These are phyloP conservation scores for Acheta domesticus DNA, from an alignment of 2,888 invertebrate genomes.

Conservation along the genomic window DNA sequence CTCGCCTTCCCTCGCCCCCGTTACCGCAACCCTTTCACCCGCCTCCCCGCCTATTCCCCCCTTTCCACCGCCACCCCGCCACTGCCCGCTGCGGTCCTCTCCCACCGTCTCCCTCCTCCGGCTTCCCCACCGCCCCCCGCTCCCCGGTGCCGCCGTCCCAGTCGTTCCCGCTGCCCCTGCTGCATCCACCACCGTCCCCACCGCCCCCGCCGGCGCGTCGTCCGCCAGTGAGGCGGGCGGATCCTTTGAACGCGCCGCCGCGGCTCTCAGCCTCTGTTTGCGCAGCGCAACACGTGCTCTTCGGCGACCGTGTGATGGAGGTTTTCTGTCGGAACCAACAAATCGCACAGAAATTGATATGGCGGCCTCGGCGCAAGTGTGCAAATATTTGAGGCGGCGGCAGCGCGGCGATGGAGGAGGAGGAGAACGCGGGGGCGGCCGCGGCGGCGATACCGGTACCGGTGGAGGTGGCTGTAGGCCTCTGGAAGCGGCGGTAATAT, in stretches of 20 bases:
- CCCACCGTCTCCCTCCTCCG: too few species aligned
- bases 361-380: conserved; percentile 8
- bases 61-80: not conserved
- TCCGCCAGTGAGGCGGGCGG: too few species aligned
- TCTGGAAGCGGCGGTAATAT: too few species aligned
- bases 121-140: too few species aligned
- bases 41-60: not conserved
- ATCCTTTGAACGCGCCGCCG: not conserved
- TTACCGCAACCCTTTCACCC: not conserved
- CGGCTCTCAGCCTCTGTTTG: not conserved
- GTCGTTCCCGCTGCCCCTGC: too few species aligned
- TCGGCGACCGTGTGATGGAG: not conserved
- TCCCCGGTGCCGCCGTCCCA: too few species aligned
- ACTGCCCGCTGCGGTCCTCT: too few species aligned
- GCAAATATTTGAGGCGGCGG: not conserved
- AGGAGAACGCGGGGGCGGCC: not conserved
- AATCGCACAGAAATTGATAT: conserved; percentile 18
- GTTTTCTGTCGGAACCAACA: conserved; percentile 18
- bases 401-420: not conserved
- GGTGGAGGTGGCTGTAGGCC: too few species aligned
- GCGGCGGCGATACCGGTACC: not conserved
- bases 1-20: not conserved
- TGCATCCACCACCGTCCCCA: too few species aligned
- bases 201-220: too few species aligned
- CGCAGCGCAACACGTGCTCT: not conserved